A percentile compares a stretch with the other conserved stretches of the same genome.
Conservation (phyloP, 2,888 invertebrate species). For the Eudasyphora cyanicolor region DNA sequence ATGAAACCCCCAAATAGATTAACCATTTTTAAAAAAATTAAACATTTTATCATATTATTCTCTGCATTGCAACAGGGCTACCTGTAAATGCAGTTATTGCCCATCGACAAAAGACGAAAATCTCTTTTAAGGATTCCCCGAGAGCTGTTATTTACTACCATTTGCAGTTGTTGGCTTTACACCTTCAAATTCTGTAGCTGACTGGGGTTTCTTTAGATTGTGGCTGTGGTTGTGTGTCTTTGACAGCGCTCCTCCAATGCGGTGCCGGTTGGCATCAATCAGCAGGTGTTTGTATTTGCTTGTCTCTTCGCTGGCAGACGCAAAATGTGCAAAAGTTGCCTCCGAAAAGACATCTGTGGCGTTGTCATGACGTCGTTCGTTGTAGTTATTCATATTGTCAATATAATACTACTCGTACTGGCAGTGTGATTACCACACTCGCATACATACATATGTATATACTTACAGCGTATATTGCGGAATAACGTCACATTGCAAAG, state of each 20-base stretch:
- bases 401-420: neutral
- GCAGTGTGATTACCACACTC: no score
- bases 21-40: no score
- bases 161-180: neutral
- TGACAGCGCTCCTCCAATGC: neutral
- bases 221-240: neutral
- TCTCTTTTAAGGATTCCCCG: slow-evolving; percentile 31
- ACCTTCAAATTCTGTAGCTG: slow-evolving; percentile 11
- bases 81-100: neutral
- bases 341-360: slow-evolving; percentile 10
- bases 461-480: no score
- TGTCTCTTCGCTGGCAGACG: neutral
- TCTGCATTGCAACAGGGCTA: no score
- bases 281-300: slow-evolving; percentile 21
- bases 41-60: no score
- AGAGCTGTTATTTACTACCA: neutral
- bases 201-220: neutral
- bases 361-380: neutral
- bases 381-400: neutral
- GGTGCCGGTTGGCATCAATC: slow-evolving; percentile 7
- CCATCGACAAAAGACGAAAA: neutral
- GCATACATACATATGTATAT: no score
- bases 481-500: no score
- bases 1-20: no score
- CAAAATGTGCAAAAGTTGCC: slow-evolving; percentile 16